phyloP scores from a whole-genome alignment of 1,140 invertebrate genomes.

The Neodiprion pinetum region DNA sequence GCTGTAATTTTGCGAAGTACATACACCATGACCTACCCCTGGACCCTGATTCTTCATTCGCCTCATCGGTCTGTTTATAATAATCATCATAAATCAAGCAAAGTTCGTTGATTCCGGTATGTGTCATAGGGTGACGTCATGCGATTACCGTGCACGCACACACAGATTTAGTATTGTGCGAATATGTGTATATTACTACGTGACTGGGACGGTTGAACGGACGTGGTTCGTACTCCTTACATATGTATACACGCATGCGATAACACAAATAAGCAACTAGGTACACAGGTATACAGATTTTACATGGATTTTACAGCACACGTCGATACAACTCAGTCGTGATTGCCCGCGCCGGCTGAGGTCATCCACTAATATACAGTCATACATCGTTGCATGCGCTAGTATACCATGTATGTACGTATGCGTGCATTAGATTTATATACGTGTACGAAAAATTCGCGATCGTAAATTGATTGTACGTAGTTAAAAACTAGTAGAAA shows the following conservation, averaged over 20 bases:
- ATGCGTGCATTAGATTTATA: too few species aligned
- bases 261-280: too few species aligned
- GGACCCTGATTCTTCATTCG: not conserved
- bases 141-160: not conserved
- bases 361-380: not conserved
- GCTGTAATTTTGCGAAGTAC: too few species aligned
- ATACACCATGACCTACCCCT: not conserved
- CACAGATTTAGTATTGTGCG: not conserved
- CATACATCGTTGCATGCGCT: not conserved
- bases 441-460: too few species aligned
- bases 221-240: not conserved
- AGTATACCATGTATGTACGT: too few species aligned
- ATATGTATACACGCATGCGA: not conserved
- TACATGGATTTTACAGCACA: too few species aligned
- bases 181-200: not conserved
- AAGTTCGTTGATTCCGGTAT: conserved; percentile 7
- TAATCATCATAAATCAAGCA: not conserved
- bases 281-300: too few species aligned
- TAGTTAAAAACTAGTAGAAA: too few species aligned
- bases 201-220: not conserved
- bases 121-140: not conserved
- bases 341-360: not conserved
- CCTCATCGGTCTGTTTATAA: not conserved
- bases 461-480: too few species aligned
- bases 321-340: not conserved